Evolutionary conservation across 2,888 invertebrate species (phyloP).

Genomic region (Ophioninae sp.): DNA sequence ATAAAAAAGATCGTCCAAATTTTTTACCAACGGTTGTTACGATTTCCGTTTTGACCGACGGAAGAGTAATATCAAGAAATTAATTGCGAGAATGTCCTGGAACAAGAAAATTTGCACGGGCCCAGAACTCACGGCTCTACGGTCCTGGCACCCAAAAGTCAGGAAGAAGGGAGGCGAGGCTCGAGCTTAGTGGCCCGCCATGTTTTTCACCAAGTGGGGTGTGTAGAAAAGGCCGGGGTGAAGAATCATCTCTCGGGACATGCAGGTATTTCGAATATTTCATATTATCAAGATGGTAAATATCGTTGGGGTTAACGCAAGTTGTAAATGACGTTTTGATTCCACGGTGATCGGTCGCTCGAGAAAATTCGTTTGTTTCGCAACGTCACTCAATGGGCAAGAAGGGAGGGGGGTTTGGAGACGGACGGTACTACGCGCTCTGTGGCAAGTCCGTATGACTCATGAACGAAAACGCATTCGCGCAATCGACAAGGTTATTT

Average conservation of each 20-base stretch:
- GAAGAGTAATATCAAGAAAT: background rate
- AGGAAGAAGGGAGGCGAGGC: slow-evolving; percentile 67
- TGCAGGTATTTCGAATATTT: slow-evolving; percentile 76
- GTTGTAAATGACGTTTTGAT: background rate
- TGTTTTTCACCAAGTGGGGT: slow-evolving; percentile 90
- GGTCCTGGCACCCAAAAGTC: slow-evolving; percentile 53
- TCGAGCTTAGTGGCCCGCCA: slow-evolving; percentile 84
- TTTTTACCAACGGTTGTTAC: background rate
- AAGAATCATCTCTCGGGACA: slow-evolving; percentile 81
- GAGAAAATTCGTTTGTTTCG: slow-evolving; percentile 66
- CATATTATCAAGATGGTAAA: background rate
- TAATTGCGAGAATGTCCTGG: background rate
- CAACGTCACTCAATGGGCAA: slow-evolving; percentile 70
- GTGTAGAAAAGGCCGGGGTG: slow-evolving; percentile 81
- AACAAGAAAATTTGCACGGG: background rate
- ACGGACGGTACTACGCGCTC: slow-evolving; percentile 36
- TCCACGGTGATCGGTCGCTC: background rate
- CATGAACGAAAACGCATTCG: slow-evolving; percentile 71
- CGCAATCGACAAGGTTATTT: slow-evolving; percentile 77
- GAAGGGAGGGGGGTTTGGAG: background rate
- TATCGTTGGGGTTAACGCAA: background rate
- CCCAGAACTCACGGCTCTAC: slow-evolving; percentile 17
- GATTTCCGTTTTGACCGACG: background rate
- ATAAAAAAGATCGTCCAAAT: background rate
- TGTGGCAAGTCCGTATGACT: slow-evolving; percentile 72